Evolutionary conservation across 1,140 invertebrate species (phyloP).

Genomic region (Forficula auricularia): DNA sequence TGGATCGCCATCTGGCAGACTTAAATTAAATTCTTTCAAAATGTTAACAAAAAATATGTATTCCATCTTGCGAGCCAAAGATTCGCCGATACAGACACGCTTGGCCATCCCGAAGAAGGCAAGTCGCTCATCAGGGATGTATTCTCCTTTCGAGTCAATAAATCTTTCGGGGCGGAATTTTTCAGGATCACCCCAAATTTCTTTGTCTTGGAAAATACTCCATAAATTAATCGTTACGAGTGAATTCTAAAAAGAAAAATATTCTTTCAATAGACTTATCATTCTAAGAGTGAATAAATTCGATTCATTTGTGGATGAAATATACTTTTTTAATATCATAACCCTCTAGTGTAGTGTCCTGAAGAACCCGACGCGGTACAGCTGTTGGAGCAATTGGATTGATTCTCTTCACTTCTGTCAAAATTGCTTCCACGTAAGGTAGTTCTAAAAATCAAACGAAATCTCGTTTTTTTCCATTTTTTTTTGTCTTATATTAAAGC

Average conservation of each 20-base stretch:
- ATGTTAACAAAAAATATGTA: constrained; percentile 19
- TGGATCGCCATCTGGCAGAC: constrained; percentile 8
- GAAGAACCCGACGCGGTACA: too few species aligned
- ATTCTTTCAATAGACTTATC: constrained; percentile 1
- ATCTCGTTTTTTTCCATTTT: constrained; percentile 4
- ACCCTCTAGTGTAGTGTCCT: too few species aligned
- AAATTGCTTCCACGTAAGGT: constrained; percentile 38
- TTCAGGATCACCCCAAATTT: constrained; percentile 37
- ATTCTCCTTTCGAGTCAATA: constrained; percentile 29
- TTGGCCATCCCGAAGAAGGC: constrained; percentile 34
- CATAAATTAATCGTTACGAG: constrained; percentile 46
- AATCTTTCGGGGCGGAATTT: constrained; percentile 39
- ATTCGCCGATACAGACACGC: constrained; percentile 19
- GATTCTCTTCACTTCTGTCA: constrained; percentile 39
- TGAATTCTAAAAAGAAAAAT: constrained; percentile 33
- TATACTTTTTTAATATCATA: not conserved
- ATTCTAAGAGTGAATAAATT: not conserved
- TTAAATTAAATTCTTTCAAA: constrained; percentile 15
- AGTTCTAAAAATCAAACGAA: constrained; percentile 27
- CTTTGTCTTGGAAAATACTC: constrained; percentile 44
- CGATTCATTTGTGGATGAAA: constrained; percentile 1
- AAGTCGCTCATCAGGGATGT: constrained; percentile 28
- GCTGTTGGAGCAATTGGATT: too few species aligned
- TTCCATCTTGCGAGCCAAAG: constrained; percentile 17
- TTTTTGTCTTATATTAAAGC: too few species aligned